Conservation (phyloP, 1,140 invertebrate species). For the Agraylea sexmaculata region DNA sequence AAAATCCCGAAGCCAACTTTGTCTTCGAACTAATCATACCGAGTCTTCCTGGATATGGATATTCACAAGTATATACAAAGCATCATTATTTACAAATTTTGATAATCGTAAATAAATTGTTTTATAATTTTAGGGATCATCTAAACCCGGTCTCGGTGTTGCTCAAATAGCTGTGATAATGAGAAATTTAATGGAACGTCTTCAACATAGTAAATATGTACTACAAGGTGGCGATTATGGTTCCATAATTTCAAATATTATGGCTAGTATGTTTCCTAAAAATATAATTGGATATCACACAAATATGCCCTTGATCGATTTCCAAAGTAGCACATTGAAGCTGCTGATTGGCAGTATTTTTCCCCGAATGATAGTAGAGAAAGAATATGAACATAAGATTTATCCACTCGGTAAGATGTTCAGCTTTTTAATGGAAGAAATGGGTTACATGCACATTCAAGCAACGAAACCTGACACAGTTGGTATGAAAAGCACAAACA, state of each 20-base stretch:
- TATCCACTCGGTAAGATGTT: slow-evolving; percentile 46
- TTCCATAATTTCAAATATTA: slow-evolving; percentile 42
- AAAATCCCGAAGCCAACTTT: slow-evolving; percentile 42
- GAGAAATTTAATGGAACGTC: slow-evolving; percentile 68
- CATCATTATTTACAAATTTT: neutral
- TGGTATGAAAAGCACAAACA: slow-evolving; percentile 20
- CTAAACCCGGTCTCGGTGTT: slow-evolving; percentile 47
- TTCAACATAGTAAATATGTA: slow-evolving; percentile 65
- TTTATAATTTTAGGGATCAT: slow-evolving; percentile 33
- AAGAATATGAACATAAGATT: slow-evolving; percentile 43
- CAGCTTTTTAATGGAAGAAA: slow-evolving; percentile 47
- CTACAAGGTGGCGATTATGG: slow-evolving; percentile 81
- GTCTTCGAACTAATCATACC: slow-evolving; percentile 71
- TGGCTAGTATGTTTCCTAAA: slow-evolving; percentile 60
- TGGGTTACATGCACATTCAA: slow-evolving; percentile 75
- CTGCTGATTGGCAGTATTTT: slow-evolving; percentile 24
- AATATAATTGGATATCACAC: slow-evolving; percentile 42
- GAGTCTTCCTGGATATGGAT: slow-evolving; percentile 74
- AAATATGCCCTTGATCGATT: slow-evolving; percentile 21
- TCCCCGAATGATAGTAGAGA: slow-evolving; percentile 42
- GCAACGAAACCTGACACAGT: slow-evolving; percentile 85
- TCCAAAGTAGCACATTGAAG: slow-evolving; percentile 15
- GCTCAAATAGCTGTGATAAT: slow-evolving; percentile 61
- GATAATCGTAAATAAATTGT: neutral
- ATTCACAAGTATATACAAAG: slow-evolving; percentile 49